Conservation (phyloP, 2,113 vertebrate genomes). For the Henicopernis longicauda region DNA sequence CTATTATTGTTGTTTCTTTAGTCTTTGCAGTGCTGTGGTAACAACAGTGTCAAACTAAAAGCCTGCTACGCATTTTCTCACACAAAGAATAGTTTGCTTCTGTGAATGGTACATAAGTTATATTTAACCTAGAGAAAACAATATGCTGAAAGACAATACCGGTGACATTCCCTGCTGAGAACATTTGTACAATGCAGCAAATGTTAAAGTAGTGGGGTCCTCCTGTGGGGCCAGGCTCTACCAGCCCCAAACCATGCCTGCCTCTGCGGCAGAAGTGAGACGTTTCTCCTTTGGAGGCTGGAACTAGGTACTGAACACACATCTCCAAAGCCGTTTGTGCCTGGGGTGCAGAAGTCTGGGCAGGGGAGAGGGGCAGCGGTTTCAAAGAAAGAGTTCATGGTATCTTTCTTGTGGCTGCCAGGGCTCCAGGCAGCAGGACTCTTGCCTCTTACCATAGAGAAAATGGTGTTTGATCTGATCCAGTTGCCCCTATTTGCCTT, state of each 20-base stretch:
- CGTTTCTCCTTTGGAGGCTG: not conserved
- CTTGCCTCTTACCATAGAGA: not conserved
- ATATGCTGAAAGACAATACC: fast-evolving
- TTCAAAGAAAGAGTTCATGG: not conserved
- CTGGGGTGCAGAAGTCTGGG: not conserved
- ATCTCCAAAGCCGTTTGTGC: not conserved
- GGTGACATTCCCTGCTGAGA: not conserved
- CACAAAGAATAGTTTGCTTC: not conserved
- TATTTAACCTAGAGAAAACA: not conserved
- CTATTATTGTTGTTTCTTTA: not conserved
- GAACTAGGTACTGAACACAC: not conserved
- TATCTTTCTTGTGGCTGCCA: fast-evolving
- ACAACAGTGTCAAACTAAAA: not conserved
- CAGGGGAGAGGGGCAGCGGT: not conserved
- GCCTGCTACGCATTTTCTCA: not conserved
- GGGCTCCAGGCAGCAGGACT: not conserved
- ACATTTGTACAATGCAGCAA: not conserved
- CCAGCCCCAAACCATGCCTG: not conserved
- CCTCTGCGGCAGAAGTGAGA: not conserved
- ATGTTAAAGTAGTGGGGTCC: too few species aligned
- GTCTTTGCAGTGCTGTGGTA: not conserved
- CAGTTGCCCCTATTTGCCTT: not conserved
- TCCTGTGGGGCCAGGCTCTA: not conserved
- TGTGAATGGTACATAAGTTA: not conserved
- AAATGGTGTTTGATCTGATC: not conserved